phyloP scores from a whole-genome alignment of 2,113 vertebrate species.

The Hippocampus mohnikei region DNA sequence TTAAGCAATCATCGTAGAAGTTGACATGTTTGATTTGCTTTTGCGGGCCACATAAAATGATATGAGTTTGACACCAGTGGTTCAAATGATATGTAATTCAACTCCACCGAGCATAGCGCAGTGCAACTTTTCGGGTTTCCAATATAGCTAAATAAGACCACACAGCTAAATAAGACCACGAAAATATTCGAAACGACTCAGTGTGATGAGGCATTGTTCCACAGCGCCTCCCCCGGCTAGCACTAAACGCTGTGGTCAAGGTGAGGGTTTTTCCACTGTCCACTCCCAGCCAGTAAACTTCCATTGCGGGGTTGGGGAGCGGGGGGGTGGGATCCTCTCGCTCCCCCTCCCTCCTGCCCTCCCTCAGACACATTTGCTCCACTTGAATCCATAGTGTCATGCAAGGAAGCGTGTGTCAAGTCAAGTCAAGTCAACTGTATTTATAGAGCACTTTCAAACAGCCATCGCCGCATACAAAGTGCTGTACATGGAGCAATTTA shows the following conservation, averaged over 20 bases:
- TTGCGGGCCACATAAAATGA: too few relatives aligned
- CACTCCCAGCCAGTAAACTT: slow-evolving; percentile 53
- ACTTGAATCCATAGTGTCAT: slow-evolving; percentile 17
- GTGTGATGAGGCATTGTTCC: not conserved
- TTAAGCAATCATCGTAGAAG: too few relatives aligned
- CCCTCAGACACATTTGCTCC: not conserved
- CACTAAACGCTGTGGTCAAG: slow-evolving; percentile 22
- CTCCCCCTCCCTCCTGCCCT: not conserved
- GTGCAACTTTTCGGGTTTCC: not conserved
- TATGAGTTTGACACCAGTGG: too few relatives aligned
- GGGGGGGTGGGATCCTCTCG: slow-evolving; percentile 25
- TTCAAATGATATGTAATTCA: too few relatives aligned
- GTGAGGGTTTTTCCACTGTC: slow-evolving; percentile 66
- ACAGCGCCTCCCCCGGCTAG: slow-evolving; percentile 7
- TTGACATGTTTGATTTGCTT: too few relatives aligned
- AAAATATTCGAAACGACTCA: not conserved
- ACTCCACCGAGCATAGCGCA: too few relatives aligned
- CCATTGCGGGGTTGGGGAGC: slow-evolving; percentile 46
- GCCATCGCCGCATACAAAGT: too few relatives aligned
- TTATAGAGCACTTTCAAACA: too few relatives aligned
- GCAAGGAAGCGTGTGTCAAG: not conserved
- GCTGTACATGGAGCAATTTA: too few relatives aligned
- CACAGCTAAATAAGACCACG: not conserved
- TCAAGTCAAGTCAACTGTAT: too few relatives aligned
- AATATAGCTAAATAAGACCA: not conserved